Conservation (phyloP, 2,888 invertebrate species). For the Lathronympha strigana region DNA sequence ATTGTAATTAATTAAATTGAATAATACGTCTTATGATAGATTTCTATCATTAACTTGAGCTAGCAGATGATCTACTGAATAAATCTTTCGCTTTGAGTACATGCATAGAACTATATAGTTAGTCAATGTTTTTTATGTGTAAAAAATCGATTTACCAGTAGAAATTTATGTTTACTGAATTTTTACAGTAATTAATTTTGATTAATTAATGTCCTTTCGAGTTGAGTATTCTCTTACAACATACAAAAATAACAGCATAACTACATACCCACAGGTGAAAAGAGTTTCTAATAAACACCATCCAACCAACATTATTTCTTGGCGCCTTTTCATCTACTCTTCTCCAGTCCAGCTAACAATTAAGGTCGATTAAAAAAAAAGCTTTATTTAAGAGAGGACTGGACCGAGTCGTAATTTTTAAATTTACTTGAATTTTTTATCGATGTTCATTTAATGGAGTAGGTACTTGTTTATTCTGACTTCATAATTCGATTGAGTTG, state of each 20-base stretch:
- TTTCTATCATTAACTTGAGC: no score
- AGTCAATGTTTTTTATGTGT: no score
- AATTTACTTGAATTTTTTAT: constrained; percentile 73
- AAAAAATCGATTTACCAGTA: no score
- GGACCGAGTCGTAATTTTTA: constrained; percentile 74
- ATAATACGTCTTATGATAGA: no score
- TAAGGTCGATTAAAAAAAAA: constrained; percentile 74
- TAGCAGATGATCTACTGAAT: no score
- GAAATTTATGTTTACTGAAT: no score
- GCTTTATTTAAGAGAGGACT: constrained; percentile 69
- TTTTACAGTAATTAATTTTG: no score
- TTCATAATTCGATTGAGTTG: constrained; percentile 66
- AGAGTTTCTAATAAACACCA: background rate
- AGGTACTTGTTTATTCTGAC: constrained; percentile 70
- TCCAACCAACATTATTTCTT: constrained; percentile 44
- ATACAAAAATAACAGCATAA: background rate
- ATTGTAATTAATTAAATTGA: no score
- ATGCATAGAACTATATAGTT: no score
- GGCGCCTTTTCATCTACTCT: constrained; percentile 51
- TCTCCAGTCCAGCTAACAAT: constrained; percentile 67
- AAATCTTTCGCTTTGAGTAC: no score
- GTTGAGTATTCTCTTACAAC: no score
- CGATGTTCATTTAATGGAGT: constrained; percentile 78
- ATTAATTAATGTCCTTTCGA: no score
- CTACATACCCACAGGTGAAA: background rate